phyloP scores from a whole-genome alignment of 2,888 invertebrate genomes.

The Aporophyla nigra region DNA sequence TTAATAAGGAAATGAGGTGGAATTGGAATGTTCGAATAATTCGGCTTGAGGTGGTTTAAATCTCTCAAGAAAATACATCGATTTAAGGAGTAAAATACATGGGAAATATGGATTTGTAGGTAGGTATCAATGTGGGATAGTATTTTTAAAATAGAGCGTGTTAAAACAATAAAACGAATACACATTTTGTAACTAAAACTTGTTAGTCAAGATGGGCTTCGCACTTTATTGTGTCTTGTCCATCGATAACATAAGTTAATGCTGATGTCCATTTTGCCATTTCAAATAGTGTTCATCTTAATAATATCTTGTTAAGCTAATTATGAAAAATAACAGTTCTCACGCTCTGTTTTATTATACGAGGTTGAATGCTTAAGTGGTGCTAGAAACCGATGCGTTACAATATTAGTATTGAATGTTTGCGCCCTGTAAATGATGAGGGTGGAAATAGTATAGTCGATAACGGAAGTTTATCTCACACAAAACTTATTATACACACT shows the following conservation, averaged over 20 bases:
- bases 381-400: conserved; percentile 79
- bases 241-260: not conserved
- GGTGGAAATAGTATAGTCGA: conserved; percentile 28
- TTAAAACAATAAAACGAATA: not conserved
- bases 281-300: not conserved
- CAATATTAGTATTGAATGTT: conserved; percentile 47
- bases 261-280: not conserved
- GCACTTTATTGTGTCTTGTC: not conserved
- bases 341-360: conserved; percentile 47
- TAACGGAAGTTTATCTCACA: not conserved
- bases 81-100: conserved; percentile 39
- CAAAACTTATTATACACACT: not conserved
- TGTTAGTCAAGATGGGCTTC: not conserved
- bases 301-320: not conserved
- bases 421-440: conserved; percentile 54
- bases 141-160: conserved; percentile 52
- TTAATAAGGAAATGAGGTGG: conserved; percentile 34
- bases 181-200: not conserved
- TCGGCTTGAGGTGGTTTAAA: conserved; percentile 32
- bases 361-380: conserved; percentile 76
- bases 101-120: conserved; percentile 60
- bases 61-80: conserved; percentile 55
- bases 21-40: conserved; percentile 54
- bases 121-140: conserved; percentile 65
- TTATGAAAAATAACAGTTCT: not conserved